phyloP scores from a whole-genome alignment of 2,797 vertebrate genomes.

The Chlorospingus flavigularis region DNA sequence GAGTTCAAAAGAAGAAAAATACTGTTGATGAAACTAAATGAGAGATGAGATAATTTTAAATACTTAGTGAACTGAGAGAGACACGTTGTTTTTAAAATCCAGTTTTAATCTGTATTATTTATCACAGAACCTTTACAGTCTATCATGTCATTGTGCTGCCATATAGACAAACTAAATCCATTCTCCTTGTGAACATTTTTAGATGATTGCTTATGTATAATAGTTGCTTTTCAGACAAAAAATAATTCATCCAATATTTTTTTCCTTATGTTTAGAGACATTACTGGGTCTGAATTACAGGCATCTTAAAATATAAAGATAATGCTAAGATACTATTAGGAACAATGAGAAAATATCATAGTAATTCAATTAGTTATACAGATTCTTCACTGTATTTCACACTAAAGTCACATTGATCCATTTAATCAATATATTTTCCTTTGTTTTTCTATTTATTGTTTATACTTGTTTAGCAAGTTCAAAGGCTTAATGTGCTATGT shows the following conservation, averaged over 20 bases:
- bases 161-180: not conserved
- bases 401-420: not conserved
- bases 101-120: slow-evolving; percentile 27
- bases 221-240: not conserved
- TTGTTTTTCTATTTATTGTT: not conserved
- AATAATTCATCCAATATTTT: not conserved
- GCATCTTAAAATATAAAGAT: not conserved
- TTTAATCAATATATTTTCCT: not conserved
- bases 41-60: slow-evolving; percentile 24
- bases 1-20: slow-evolving; percentile 3
- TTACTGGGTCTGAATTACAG: not conserved
- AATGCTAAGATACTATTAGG: not conserved
- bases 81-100: not conserved
- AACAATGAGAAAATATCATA: not conserved
- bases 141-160: not conserved
- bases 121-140: not conserved
- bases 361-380: not conserved
- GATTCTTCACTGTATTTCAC: not conserved
- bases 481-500: not conserved
- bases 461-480: not conserved
- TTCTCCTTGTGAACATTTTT: not conserved
- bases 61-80: not conserved
- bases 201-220: not conserved
- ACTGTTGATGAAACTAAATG: not conserved
- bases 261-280: not conserved